Evolutionary conservation across 2,888 invertebrate genomes (phyloP).

Genomic region (Venusia cambrica): DNA sequence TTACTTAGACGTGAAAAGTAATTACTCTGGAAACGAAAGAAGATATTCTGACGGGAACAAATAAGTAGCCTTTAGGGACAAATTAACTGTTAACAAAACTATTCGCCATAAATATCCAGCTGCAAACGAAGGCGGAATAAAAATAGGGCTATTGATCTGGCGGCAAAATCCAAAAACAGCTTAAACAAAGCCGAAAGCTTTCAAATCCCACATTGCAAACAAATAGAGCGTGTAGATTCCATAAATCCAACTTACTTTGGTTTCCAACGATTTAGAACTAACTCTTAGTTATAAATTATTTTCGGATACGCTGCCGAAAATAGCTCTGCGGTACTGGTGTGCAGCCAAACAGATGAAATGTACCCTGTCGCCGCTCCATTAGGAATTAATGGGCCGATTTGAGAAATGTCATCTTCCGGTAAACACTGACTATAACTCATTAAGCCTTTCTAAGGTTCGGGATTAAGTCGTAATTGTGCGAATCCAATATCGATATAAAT

Average conservation of each 20-base stretch:
- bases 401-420: constrained; percentile 77
- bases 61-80: constrained; percentile 2
- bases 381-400: constrained; percentile 78
- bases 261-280: constrained; percentile 75
- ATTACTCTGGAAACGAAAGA: constrained; percentile 2
- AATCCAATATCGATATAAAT: no score
- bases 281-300: constrained; percentile 75
- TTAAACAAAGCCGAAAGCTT: constrained; percentile 31
- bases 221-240: constrained; percentile 60
- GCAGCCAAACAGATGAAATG: constrained; percentile 78
- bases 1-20: no score
- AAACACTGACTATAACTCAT: constrained; percentile 70
- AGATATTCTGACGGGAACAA: not conserved
- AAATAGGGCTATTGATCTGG: constrained; percentile 20
- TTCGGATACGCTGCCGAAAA: constrained; percentile 70
- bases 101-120: constrained; percentile 12
- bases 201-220: constrained; percentile 39
- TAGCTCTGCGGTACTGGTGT: constrained; percentile 68
- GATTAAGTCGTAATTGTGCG: no score
- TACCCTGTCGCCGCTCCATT: constrained; percentile 70
- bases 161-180: constrained; percentile 22
- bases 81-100: constrained; percentile 8
- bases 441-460: no score
- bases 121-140: constrained; percentile 14
- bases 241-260: constrained; percentile 73